Evolutionary conservation across 2,113 vertebrate genomes (phyloP).

Genomic region (Pterocles gutturalis): DNA sequence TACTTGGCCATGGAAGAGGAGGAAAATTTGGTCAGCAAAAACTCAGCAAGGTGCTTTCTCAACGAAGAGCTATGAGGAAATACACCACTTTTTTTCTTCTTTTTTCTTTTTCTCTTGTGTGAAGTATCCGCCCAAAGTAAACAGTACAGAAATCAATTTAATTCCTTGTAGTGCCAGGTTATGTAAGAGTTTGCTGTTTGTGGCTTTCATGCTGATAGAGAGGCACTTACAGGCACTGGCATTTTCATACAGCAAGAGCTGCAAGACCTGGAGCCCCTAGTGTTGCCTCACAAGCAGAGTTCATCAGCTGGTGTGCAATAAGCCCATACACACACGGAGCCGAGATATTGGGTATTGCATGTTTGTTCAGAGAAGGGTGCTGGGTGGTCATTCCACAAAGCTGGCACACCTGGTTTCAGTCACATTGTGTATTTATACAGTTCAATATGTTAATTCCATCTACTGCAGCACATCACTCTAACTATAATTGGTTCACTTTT

Average conservation of each 20-base stretch:
- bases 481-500: too few relatives aligned
- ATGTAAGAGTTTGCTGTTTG: not conserved
- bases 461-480: too few relatives aligned
- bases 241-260: not conserved
- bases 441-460: too few relatives aligned
- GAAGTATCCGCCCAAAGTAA: not conserved
- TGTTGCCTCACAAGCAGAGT: too few relatives aligned
- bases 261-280: not conserved
- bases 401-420: too few relatives aligned
- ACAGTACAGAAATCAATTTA: not conserved
- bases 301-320: too few relatives aligned
- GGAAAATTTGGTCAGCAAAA: not conserved
- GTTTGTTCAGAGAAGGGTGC: too few relatives aligned
- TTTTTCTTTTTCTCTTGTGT: not conserved
- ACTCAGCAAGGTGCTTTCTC: not conserved
- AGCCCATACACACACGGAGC: too few relatives aligned
- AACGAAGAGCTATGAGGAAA: not conserved
- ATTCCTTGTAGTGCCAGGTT: not conserved
- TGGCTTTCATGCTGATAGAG: not conserved
- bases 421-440: too few relatives aligned
- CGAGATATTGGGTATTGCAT: too few relatives aligned
- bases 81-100: not conserved
- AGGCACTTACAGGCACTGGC: too few relatives aligned
- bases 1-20: not conserved
- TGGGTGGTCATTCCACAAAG: too few relatives aligned